Conservation (phyloP, 2,888 invertebrate species). For the Parasteatoda lunata region DNA sequence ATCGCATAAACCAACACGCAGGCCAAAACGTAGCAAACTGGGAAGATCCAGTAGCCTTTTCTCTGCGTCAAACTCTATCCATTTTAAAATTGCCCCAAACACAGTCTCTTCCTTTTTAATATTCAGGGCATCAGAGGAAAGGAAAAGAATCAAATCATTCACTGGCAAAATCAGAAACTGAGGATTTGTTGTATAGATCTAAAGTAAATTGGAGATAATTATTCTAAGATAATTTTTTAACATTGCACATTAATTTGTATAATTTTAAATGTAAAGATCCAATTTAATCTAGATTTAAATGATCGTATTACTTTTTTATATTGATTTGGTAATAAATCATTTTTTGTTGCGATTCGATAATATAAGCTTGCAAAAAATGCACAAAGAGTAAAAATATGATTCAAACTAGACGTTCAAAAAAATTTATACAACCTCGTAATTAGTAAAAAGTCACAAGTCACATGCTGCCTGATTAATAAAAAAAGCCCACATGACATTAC, state of each 20-base stretch:
- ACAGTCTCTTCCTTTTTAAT: slow-evolving; percentile 83
- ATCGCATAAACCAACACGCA: slow-evolving; percentile 81
- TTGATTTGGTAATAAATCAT: no score
- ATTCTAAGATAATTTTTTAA: neutral
- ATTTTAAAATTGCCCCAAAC: slow-evolving; percentile 83
- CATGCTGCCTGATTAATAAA: no score
- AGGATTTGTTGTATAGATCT: slow-evolving; percentile 66
- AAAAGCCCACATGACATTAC: no score
- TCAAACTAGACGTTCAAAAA: no score
- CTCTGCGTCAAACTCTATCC: slow-evolving; percentile 80
- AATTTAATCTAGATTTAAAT: no score
- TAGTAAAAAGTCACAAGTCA: no score
- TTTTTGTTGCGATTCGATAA: no score
- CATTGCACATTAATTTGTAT: neutral
- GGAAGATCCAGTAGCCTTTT: slow-evolving; percentile 78
- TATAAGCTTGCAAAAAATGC: no score
- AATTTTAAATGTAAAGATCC: no score
- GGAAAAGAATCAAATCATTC: slow-evolving; percentile 79
- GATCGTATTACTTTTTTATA: no score
- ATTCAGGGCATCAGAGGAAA: slow-evolving; percentile 83
- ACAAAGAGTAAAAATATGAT: no score
- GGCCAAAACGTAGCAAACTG: slow-evolving; percentile 79
- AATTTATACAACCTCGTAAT: no score
- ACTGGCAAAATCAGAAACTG: slow-evolving; percentile 80
- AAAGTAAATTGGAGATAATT: neutral